Base-by-base conservation (phyloP, 2,797 vertebrate genomes). In the Lepidocolaptes lacrymiger region DNA sequence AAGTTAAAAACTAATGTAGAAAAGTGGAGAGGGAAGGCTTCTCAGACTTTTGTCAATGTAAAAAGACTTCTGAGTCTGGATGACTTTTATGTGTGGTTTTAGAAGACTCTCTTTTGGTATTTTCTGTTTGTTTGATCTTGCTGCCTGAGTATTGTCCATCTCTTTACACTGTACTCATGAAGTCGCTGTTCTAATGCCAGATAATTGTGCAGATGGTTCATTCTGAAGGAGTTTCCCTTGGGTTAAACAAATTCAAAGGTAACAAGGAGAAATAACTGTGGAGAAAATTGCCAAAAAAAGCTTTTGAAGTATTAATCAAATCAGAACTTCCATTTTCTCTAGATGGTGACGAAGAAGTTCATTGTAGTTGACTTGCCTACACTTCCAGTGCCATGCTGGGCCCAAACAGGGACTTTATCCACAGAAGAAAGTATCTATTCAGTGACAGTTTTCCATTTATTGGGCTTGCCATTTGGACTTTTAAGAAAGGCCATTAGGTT, bases 81-180 rank as follows among this genome's bases (percentile, higher is more conserved):
- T 93, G 59, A 91, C 61, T 68, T 61, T 58, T 93, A 88, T 91
- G 27, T 95, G 79, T 87, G 93, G 86, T 94, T 94, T 96, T 72
- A 87, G 61, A 95, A 49, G 59, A 74, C 62, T 81, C 24, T 77
- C 8, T 7, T 66, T 66, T 39, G 15, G 2, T 46, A 91, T 91
- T 67, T 90, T 46, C 41, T 64, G 27, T 90, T 73, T 90, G 64
- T 75, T 92, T 94, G 91, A 85, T 89, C 62, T 89, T 64, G 69
- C 69, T 79, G 36, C 89, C 77, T 89, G 85, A 64, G 76, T 79
- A 91, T 67, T 74, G 58, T 88, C 86, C 90, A 95, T 93, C 92
- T 83, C 62, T 37, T 90, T 82, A 46, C 63, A 81, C 86, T 94
- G 81, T 95, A 62, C 78, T 94, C 58, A 55, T 81, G 77, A 86